phyloP scores from a whole-genome alignment of 2,888 invertebrate species.

The Leptothorax acervorum region DNA sequence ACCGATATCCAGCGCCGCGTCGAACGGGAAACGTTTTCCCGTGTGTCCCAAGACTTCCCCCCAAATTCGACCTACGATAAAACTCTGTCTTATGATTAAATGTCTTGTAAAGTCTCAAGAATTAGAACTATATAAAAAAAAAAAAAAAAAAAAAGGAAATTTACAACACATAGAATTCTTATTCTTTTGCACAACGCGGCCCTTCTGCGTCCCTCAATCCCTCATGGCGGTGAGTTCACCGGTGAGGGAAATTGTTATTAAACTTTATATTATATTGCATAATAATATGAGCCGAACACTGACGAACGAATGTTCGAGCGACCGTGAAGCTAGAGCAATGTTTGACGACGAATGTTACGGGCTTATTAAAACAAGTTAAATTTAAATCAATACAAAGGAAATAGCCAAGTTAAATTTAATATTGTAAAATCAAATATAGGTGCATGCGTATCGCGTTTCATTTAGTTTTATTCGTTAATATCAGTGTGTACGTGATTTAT shows the following conservation, averaged over 20 bases:
- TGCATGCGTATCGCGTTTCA: neutral
- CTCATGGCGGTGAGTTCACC: conserved; percentile 11
- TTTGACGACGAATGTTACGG: neutral
- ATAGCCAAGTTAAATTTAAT: neutral
- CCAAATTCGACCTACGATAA: conserved; percentile 63
- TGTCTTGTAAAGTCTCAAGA: conserved; percentile 68
- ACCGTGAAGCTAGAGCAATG: conserved; percentile 55
- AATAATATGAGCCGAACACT: conserved; percentile 47
- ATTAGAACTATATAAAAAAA: conserved; percentile 71
- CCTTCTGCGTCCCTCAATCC: conserved; percentile 18
- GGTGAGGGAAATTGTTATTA: conserved; percentile 42
- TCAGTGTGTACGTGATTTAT: neutral
- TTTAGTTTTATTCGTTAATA: neutral
- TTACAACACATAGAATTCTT: conserved; percentile 77
- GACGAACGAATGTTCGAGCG: conserved; percentile 58
- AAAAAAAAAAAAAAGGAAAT: conserved; percentile 70
- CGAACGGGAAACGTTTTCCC: conserved; percentile 51
- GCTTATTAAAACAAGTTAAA: neutral
- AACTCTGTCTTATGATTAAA: conserved; percentile 70
- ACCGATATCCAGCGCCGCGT: conserved; percentile 55
- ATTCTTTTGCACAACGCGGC: conserved; percentile 37
- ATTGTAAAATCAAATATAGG: neutral
- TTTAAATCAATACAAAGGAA: too few relatives aligned
- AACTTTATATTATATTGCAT: conserved; percentile 54
- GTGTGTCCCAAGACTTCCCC: neutral